Evolutionary conservation across 2,888 invertebrate genomes (phyloP).

Genomic region (Zele albiditarsus): DNA sequence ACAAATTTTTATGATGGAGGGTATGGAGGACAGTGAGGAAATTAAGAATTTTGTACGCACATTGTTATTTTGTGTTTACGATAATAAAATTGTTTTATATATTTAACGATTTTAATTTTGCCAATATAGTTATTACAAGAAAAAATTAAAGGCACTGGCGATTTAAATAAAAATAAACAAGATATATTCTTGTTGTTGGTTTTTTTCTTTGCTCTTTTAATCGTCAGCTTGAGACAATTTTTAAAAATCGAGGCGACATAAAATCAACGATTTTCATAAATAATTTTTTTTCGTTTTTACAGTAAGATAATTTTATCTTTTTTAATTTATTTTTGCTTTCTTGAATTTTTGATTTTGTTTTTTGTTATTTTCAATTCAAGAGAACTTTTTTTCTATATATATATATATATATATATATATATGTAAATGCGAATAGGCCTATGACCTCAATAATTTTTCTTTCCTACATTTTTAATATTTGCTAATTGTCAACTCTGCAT

Average conservation of each 20-base stretch:
- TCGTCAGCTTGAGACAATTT: neutral
- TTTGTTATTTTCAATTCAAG: neutral
- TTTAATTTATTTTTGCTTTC: slow-evolving; percentile 9
- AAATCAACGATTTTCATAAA: slow-evolving; percentile 18
- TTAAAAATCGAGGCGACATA: neutral
- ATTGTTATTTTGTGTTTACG: slow-evolving; percentile 20
- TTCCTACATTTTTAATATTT: neutral
- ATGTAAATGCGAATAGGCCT: neutral
- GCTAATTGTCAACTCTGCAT: neutral
- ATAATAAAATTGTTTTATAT: slow-evolving; percentile 63
- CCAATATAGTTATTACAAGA: slow-evolving; percentile 57
- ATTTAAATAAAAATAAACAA: slow-evolving; percentile 51
- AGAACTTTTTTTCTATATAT: neutral
- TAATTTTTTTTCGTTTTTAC: slow-evolving; percentile 17
- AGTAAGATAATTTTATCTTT: slow-evolving; percentile 1
- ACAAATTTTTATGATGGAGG: neutral
- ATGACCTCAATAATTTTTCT: slow-evolving; percentile 1
- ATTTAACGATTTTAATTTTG: slow-evolving; percentile 64
- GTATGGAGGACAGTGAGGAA: neutral
- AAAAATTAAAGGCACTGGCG: slow-evolving; percentile 59
- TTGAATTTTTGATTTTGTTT: neutral
- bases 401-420: neutral
- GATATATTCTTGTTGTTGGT: slow-evolving; percentile 22
- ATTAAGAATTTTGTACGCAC: neutral
- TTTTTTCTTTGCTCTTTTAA: neutral